Evolutionary conservation across 2,888 invertebrate genomes (phyloP).

Genomic region (Allophyes oxyacanthae): DNA sequence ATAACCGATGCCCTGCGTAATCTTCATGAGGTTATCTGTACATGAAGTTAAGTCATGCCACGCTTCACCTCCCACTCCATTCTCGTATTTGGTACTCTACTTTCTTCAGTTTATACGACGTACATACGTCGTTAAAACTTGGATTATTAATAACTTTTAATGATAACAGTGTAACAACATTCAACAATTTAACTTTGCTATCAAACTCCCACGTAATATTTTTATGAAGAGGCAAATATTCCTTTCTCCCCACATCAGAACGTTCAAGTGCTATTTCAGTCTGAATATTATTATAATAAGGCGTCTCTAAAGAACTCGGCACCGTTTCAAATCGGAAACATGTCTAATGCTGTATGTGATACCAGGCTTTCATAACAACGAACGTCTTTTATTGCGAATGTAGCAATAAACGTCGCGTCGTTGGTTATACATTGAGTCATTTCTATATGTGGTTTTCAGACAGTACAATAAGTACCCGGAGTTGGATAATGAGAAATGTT

Average conservation of each 20-base stretch:
- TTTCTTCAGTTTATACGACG: conserved; percentile 10
- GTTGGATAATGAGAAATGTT: conserved; percentile 2
- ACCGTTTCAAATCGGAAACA: conserved; percentile 15
- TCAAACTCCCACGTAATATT: conserved; percentile 4
- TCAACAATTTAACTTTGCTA: conserved; percentile 9
- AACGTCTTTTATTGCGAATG: conserved; percentile 4
- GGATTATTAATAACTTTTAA: conserved; percentile 26
- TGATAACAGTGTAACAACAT: conserved; percentile 10
- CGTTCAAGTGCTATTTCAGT: conserved; percentile 13
- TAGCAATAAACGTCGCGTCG: conserved; percentile 16
- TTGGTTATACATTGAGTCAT: conserved; percentile 14
- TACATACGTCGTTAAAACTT: conserved; percentile 33
- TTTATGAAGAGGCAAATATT: conserved; percentile 6
- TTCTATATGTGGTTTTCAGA: conserved; percentile 4
- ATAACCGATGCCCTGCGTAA: no score
- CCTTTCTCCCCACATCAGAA: conserved; percentile 4
- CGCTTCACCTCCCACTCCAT: no score
- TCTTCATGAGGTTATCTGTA: no score
- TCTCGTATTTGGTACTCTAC: no score
- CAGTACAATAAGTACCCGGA: conserved; percentile 3
- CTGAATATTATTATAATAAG: conserved; percentile 22
- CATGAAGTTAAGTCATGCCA: no score
- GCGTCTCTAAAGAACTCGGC: conserved; percentile 8
- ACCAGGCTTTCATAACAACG: conserved; percentile 29
- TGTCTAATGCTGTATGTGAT: conserved; percentile 14